Conservation (phyloP, 1,140 invertebrate species). For the Aphaenogaster ashmeadi region DNA sequence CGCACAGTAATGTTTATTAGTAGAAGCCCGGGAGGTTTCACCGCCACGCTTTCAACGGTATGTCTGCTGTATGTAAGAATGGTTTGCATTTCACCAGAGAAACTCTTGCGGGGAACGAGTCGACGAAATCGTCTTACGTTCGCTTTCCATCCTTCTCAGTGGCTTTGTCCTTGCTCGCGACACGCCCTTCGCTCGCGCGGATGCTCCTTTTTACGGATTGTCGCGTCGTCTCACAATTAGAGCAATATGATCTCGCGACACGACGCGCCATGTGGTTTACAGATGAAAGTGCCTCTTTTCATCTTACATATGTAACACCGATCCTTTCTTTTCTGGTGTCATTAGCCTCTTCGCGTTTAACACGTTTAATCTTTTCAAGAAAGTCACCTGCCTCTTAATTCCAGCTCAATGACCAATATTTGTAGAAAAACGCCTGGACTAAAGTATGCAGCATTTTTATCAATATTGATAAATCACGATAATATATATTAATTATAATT, state of each 20-base stretch:
- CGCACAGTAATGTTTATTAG: slow-evolving; percentile 72
- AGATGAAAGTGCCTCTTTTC: slow-evolving; percentile 10
- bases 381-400: background rate
- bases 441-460: background rate
- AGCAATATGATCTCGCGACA: slow-evolving; percentile 1
- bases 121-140: slow-evolving; percentile 59
- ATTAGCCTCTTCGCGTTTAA: background rate
- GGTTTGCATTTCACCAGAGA: slow-evolving; percentile 81
- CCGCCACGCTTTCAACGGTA: slow-evolving; percentile 72
- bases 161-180: slow-evolving; percentile 64
- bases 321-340: slow-evolving; percentile 13
- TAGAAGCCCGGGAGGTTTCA: slow-evolving; percentile 74
- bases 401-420: background rate
- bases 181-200: background rate
- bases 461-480: background rate
- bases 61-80: slow-evolving; percentile 64
- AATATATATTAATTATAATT: background rate
- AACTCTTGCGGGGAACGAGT: slow-evolving; percentile 68
- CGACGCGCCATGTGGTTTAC: slow-evolving; percentile 11
- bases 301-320: background rate
- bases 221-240: background rate
- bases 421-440: background rate
- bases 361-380: background rate
- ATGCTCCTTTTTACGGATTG: slow-evolving; percentile 47
- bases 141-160: slow-evolving; percentile 64